Evolutionary conservation across 2,113 vertebrate genomes (phyloP).

Genomic region (Pelecanus crispus): DNA sequence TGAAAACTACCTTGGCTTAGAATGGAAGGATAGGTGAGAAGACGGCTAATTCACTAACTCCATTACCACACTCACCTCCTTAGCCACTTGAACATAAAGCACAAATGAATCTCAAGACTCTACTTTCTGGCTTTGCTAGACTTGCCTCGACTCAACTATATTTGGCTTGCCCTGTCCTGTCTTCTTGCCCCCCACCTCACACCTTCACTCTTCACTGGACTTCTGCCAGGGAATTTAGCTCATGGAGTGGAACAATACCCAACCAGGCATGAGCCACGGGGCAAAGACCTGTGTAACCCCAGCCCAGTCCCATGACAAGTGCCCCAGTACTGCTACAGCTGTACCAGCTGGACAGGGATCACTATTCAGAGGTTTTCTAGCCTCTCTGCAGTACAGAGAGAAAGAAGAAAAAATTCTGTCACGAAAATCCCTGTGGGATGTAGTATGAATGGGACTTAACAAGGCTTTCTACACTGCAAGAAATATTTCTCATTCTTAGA

Average conservation of each 20-base stretch:
- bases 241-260: neutral
- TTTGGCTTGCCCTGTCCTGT: neutral
- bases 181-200: neutral
- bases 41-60: neutral
- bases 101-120: neutral
- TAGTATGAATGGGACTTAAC: neutral
- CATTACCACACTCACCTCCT: neutral
- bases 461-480: neutral
- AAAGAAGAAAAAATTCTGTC: neutral
- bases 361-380: neutral
- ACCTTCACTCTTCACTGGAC: neutral
- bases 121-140: neutral
- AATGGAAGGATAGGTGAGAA: neutral
- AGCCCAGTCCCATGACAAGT: neutral
- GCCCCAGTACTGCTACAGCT: neutral
- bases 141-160: neutral
- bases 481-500: neutral
- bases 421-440: neutral
- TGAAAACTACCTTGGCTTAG: neutral
- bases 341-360: neutral
- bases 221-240: neutral
- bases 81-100: neutral
- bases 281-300: neutral
- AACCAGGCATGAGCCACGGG: accelerated
- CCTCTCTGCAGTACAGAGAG: neutral